phyloP scores from a whole-genome alignment of 53 echinoderm and acorn worm species.

The Zoroaster sp. region DNA sequence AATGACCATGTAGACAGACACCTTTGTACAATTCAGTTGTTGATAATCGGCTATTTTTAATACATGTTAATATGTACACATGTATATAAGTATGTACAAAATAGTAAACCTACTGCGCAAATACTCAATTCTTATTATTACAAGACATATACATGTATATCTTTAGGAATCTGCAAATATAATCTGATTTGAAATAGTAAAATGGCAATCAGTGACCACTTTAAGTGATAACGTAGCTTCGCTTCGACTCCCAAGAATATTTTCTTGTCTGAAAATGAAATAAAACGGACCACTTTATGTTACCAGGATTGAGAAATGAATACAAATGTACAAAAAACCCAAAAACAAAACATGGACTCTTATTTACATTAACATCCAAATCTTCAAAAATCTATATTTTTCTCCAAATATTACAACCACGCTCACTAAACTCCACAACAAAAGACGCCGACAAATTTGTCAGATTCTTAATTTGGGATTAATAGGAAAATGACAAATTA shows the following conservation, averaged over 20 bases:
- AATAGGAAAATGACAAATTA: background rate
- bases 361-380: background rate
- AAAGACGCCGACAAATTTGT: background rate
- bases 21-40: background rate
- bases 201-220: too few relatives aligned
- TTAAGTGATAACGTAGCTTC: too few relatives aligned
- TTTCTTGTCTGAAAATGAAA: too few relatives aligned
- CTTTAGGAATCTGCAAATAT: too few relatives aligned
- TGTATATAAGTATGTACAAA: conserved; percentile 31
- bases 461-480: background rate
- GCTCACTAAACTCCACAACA: background rate
- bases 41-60: conserved; percentile 36
- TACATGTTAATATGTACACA: conserved; percentile 34
- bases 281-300: background rate
- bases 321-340: background rate
- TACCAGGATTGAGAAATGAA: background rate
- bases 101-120: background rate
- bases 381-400: background rate
- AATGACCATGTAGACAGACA: too few relatives aligned
- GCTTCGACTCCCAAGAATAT: too few relatives aligned
- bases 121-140: background rate
- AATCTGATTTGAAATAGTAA: too few relatives aligned
- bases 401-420: background rate
- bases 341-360: background rate
- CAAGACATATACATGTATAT: background rate